These are phyloP conservation scores for Bothrops jararaca DNA, from an alignment of 2,113 vertebrate species.

Conservation along the genomic window DNA sequence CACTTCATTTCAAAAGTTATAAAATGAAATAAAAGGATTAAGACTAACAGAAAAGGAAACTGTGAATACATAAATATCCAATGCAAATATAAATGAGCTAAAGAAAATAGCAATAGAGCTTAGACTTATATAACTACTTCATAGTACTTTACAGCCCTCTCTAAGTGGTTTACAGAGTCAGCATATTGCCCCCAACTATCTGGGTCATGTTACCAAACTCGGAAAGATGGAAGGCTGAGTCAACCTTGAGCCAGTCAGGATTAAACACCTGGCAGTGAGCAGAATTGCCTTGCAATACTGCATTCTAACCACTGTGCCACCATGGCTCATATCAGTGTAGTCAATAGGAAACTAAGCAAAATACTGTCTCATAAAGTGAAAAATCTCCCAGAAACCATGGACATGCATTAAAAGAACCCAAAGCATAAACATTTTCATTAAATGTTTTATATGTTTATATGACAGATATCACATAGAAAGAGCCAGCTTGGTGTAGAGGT, in stretches of 20 bases:
- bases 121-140: too few species aligned
- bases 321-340: not conserved
- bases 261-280: not conserved
- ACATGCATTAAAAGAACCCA: not conserved
- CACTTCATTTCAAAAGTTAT: not conserved
- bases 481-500: too few species aligned
- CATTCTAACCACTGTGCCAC: not conserved
- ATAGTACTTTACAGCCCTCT: too few species aligned
- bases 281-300: not conserved
- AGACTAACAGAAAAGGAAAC: not conserved
- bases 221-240: too few species aligned
- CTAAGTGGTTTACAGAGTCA: too few species aligned
- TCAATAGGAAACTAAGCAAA: not conserved
- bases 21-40: not conserved
- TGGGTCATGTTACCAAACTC: too few species aligned
- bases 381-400: not conserved
- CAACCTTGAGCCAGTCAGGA: not conserved
- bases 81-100: not conserved
- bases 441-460: not conserved
- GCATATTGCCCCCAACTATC: too few species aligned
- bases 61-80: not conserved
- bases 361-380: not conserved
- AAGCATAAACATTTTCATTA: not conserved
- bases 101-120: not conserved
- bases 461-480: not conserved